Base-by-base conservation (phyloP, 1,140 invertebrate genomes). In the honey bee (Apis mellifera) region DNA sequence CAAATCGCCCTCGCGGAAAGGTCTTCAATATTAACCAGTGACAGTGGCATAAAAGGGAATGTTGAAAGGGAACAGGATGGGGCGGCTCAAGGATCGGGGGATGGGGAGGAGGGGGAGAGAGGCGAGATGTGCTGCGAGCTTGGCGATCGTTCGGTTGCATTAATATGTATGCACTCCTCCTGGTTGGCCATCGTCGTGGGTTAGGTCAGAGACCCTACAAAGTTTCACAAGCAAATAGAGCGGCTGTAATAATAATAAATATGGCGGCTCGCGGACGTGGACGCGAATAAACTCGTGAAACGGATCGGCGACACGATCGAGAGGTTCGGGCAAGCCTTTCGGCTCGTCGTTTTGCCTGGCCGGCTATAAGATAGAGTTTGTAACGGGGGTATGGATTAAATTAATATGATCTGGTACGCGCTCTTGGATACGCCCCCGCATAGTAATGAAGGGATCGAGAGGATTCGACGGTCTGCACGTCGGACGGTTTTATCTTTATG, bases 161-260 rank as follows among this genome's bases (percentile, higher is more conserved):
- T 89, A 90, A 89, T 88, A 90, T 89, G 84, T 81, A 90, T 88
- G 84, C 64, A 64, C 55, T 82, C 15, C 55, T 82, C 15, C 19
- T n/a, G 57, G 42, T 76, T 57, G 78, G 55, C 70, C 50, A 57
- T 81, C n/a, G 69, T 64, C 26, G 57, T 42, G 66, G 55, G 59
- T 52, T 55, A 66, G 85, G 54, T 77, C 52, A 73, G 68, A 55
- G 52, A 72, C n/a, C 72, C 55, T 66, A 26, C 32, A 32, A 83
- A 82, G 75, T 86, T 84, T 79, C 71, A 17, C 64, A 76, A 73
- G 57, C 68, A 79, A 79, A 86, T 86, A 88, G 80, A 84, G 15
- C 74, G 60, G 5, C 62, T 50, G 69, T 69, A 71, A 85, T 80
- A 83, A 85, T 82, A 85, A 89, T 89, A 86, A 90, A 89, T 86